Percentiles rank a stretch among this genome's conserved stretches.
These are phyloP conservation scores for Apotomis turbidana DNA, from an alignment of 2,888 invertebrate genomes.

Conservation along the genomic window DNA sequence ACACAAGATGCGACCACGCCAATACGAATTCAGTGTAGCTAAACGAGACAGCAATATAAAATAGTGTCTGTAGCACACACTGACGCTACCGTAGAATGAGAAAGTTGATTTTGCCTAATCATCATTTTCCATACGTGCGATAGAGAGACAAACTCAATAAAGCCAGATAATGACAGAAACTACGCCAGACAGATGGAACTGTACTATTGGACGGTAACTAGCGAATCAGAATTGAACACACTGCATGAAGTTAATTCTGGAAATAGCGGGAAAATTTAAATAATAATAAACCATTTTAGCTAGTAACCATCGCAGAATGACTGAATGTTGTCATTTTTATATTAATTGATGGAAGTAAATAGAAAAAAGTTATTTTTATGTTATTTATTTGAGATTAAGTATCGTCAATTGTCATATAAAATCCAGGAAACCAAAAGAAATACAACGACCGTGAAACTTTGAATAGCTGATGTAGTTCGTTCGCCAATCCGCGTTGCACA, in stretches of 20 bases:
- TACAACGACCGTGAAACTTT: conserved; percentile 1
- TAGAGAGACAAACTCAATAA: conserved; percentile 54
- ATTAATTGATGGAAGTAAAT: not conserved
- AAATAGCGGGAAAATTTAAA: conserved; percentile 47
- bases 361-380: not conserved
- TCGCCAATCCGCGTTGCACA: conserved; percentile 71
- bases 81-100: conserved; percentile 65
- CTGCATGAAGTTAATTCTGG: conserved; percentile 55
- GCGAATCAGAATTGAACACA: conserved; percentile 81
- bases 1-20: conserved; percentile 57
- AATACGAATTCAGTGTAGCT: conserved; percentile 42
- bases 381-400: not conserved
- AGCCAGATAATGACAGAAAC: conserved; percentile 62
- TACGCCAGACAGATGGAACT: conserved; percentile 88
- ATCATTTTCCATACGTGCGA: conserved; percentile 56
- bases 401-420: not conserved
- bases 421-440: not conserved
- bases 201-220: conserved; percentile 81
- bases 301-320: not conserved
- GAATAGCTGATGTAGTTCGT: conserved; percentile 44
- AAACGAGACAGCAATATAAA: conserved; percentile 61
- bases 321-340: not conserved
- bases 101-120: conserved; percentile 50
- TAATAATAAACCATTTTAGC: not conserved
- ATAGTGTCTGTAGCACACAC: conserved; percentile 52